A percentile compares a stretch with the other conserved stretches of the same genome.
Evolutionary conservation across 2,888 invertebrate genomes (phyloP).

Genomic region (Apotomis turbidana): DNA sequence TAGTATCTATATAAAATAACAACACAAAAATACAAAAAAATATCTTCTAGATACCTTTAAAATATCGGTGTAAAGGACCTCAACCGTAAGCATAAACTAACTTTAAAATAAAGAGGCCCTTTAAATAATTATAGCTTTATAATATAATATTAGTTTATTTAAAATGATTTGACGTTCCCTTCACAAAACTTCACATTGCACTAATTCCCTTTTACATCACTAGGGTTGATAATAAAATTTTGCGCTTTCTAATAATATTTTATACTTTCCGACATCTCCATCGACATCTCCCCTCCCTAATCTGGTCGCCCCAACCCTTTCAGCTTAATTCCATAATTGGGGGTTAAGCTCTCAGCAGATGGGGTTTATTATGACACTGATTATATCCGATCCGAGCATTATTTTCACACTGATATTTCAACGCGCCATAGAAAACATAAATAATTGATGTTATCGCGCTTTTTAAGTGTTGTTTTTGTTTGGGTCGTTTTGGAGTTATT

Average conservation of each 20-base stretch:
- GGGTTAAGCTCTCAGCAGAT: slow-evolving; percentile 78
- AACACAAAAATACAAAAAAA: no score
- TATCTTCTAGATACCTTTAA: no score
- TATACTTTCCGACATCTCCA: neutral
- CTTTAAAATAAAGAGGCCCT: no score
- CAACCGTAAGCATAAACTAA: no score
- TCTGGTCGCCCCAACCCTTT: slow-evolving; percentile 52
- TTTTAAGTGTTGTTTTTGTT: slow-evolving; percentile 8
- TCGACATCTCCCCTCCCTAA: slow-evolving; percentile 21
- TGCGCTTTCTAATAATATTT: neutral
- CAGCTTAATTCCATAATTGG: slow-evolving; percentile 82
- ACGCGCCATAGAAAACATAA: slow-evolving; percentile 48
- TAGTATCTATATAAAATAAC: no score
- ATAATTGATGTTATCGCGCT: slow-evolving; percentile 22
- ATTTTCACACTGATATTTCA: slow-evolving; percentile 51
- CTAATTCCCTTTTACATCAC: no score
- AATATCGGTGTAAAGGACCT: no score
- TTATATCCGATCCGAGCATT: slow-evolving; percentile 25
- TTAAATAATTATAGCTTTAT: no score
- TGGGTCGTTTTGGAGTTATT: neutral
- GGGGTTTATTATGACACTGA: slow-evolving; percentile 75
- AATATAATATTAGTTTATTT: no score
- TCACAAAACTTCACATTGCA: no score
- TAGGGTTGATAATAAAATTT: no score
- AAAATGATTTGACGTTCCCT: no score